Evolutionary conservation across 2,113 vertebrate species (phyloP).

Genomic region (Natator depressus): DNA sequence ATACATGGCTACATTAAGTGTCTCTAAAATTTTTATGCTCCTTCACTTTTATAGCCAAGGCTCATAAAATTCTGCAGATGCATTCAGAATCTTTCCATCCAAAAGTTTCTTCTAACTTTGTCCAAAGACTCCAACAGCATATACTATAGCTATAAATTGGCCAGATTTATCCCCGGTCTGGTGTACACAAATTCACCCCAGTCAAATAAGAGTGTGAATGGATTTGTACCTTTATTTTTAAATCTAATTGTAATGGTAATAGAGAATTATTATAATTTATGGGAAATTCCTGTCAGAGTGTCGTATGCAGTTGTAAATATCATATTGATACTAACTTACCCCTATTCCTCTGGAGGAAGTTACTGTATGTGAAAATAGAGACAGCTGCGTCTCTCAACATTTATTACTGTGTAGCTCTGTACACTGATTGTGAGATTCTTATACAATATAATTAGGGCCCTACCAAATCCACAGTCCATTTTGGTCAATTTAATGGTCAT

Average conservation of each 20-base stretch:
- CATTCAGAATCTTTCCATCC: not conserved
- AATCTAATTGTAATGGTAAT: not conserved
- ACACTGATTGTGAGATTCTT: not conserved
- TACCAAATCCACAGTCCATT: too few species aligned
- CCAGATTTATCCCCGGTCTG: not conserved
- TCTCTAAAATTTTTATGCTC: not conserved
- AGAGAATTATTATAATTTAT: not conserved
- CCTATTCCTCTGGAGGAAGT: not conserved
- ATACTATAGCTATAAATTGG: not conserved
- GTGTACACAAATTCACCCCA: not conserved
- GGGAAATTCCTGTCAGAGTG: not conserved
- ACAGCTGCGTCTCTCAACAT: not conserved
- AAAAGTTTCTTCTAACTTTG: not conserved
- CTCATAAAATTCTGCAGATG: not conserved
- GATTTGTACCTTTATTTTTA: not conserved
- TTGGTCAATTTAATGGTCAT: too few species aligned
- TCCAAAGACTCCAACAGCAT: not conserved
- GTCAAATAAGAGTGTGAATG: not conserved
- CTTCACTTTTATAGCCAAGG: not conserved
- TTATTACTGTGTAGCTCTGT: not conserved
- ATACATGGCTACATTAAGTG: not conserved
- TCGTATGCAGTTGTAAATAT: not conserved
- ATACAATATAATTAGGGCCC: not conserved
- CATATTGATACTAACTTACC: not conserved
- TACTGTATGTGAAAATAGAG: not conserved